These are phyloP conservation scores for Heterodera filipjevi DNA, from an alignment of 2,888 invertebrate species.

Conservation along the genomic window DNA sequence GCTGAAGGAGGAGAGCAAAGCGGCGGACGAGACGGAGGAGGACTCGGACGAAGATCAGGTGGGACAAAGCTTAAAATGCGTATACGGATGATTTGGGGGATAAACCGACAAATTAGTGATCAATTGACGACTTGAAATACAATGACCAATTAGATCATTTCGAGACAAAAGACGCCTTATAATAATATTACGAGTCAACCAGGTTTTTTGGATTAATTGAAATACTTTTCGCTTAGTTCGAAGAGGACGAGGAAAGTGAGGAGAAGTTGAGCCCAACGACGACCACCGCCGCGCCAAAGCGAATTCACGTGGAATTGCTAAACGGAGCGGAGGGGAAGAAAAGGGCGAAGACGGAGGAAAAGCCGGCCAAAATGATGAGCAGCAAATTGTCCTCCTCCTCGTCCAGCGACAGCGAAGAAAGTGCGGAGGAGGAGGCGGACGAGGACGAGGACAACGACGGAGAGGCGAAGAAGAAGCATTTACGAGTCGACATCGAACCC, in stretches of 20 bases:
- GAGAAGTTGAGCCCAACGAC: constrained; percentile 9
- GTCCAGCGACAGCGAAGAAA: constrained; percentile 26
- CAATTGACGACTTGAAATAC: too few relatives aligned
- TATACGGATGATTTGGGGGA: neutral
- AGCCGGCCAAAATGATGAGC: constrained; percentile 31
- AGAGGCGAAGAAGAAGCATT: constrained; percentile 26
- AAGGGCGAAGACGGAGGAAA: constrained; percentile 42
- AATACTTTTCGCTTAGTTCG: constrained; percentile 19
- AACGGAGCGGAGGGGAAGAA: constrained; percentile 23
- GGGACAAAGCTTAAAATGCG: constrained; percentile 2
- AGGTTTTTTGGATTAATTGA: too few relatives aligned
- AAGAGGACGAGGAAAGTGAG: constrained; percentile 39
- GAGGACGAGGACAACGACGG: constrained; percentile 44
- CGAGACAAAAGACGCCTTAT: too few relatives aligned
- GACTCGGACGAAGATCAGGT: constrained; percentile 42
- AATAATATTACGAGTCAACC: too few relatives aligned
- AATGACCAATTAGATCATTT: too few relatives aligned
- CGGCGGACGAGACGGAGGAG: constrained; percentile 24
- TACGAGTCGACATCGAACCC: constrained; percentile 57
- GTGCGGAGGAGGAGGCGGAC: constrained; percentile 49
- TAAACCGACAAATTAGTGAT: neutral
- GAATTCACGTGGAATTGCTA: constrained; percentile 25
- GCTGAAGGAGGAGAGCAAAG: constrained; percentile 21
- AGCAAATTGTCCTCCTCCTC: neutral
- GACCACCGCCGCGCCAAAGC: constrained; percentile 4